A percentile compares a stretch with the other conserved stretches of the same genome.
Evolutionary conservation across 2,113 vertebrate genomes (phyloP).

Genomic region (Phoenicopterus ruber): DNA sequence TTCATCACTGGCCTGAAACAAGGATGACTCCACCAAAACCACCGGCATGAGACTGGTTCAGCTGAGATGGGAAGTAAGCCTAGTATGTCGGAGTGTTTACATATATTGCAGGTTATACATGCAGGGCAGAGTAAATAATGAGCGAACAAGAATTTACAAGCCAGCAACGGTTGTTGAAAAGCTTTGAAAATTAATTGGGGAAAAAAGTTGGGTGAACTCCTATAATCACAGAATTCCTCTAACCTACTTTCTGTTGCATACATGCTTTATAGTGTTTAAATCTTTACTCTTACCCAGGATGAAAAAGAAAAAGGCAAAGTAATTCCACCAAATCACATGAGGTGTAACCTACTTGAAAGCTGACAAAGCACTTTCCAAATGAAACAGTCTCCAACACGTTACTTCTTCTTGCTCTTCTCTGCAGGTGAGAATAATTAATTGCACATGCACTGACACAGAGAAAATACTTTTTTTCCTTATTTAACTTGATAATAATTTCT

Average conservation of each 20-base stretch:
- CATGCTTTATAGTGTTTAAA: not conserved
- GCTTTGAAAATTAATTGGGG: slow-evolving; percentile 49
- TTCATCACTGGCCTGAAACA: not conserved
- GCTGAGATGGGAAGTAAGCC: not conserved
- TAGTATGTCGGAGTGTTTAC: not conserved
- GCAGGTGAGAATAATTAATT: not conserved
- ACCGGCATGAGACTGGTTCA: not conserved
- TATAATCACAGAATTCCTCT: slow-evolving; percentile 32
- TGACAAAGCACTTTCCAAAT: not conserved
- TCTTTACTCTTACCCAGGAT: not conserved
- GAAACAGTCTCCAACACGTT: not conserved
- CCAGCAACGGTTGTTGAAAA: not conserved
- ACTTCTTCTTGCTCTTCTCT: not conserved
- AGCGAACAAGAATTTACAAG: slow-evolving; percentile 16
- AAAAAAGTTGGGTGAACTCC: not conserved
- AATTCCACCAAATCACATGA: slow-evolving; percentile 10
- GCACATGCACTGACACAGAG: not conserved
- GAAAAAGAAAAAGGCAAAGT: not conserved
- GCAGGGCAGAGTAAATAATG: not conserved
- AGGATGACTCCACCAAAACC: not conserved
- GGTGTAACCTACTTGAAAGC: slow-evolving; percentile 18
- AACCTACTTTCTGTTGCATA: slow-evolving; percentile 31
- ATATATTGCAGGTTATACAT: not conserved
- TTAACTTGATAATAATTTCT: not conserved
- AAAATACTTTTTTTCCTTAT: not conserved